Conservation (phyloP, 30 jellyfish, hydroid and myxozoan species). For the Nemopilema nomurai region DNA sequence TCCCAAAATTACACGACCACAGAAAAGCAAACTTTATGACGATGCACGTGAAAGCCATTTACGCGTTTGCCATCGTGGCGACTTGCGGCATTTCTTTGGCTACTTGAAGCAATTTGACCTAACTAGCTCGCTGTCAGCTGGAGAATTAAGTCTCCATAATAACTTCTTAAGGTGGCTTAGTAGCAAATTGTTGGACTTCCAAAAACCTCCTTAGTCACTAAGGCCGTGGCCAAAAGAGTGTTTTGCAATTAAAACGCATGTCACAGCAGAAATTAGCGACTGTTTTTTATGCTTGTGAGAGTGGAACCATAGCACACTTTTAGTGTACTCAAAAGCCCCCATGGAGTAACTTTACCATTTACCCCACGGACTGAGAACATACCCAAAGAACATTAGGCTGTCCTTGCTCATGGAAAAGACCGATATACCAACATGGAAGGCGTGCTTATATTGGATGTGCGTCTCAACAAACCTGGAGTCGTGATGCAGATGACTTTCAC, state of each 20-base stretch:
- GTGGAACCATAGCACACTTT: too few species aligned
- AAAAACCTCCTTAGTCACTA: background rate
- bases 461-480: slow-evolving; percentile 79
- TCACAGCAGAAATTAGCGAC: background rate
- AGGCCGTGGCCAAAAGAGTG: background rate
- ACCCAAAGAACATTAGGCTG: too few species aligned
- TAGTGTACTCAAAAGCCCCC: background rate
- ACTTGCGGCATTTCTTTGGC: background rate
- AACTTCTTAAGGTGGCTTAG: background rate
- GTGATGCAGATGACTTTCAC: slow-evolving; percentile 77
- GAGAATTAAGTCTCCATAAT: background rate
- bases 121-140: background rate
- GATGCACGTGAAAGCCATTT: background rate
- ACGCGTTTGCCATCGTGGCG: too few species aligned
- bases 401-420: background rate
- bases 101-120: background rate
- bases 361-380: too few species aligned
- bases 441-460: background rate
- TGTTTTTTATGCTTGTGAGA: too few species aligned
- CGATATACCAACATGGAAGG: background rate
- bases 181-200: background rate
- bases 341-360: background rate
- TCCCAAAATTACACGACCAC: background rate
- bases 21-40: background rate
- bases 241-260: background rate